A percentile compares a stretch with the other conserved stretches of the same genome.
Evolutionary conservation across 2,888 invertebrate species (phyloP).

Genomic region (Bhutanitis thaidina): DNA sequence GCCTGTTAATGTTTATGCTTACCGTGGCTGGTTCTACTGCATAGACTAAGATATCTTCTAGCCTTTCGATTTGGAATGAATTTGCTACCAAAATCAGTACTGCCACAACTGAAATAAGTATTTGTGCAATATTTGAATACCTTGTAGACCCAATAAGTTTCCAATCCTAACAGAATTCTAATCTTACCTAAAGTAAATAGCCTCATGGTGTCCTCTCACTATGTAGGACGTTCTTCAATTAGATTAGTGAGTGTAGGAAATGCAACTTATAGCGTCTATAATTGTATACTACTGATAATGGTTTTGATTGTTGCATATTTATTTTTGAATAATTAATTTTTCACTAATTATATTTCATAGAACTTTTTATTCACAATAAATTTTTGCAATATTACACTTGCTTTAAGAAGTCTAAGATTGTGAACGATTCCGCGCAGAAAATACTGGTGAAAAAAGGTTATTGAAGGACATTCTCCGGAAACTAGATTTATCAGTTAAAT

Average conservation of each 20-base stretch:
- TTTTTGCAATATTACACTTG: too few relatives aligned
- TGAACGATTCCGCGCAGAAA: too few relatives aligned
- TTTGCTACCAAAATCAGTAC: conserved; percentile 26
- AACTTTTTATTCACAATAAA: too few relatives aligned
- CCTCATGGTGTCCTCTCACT: conserved; percentile 45
- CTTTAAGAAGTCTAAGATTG: too few relatives aligned
- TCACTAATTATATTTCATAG: too few relatives aligned
- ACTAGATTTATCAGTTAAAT: too few relatives aligned
- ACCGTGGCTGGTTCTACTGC: conserved; percentile 33
- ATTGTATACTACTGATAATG: conserved; percentile 32
- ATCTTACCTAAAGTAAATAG: conserved; percentile 44
- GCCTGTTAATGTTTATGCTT: conserved; percentile 24
- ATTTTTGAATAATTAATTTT: background rate
- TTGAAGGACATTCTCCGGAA: too few relatives aligned
- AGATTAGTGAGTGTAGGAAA: conserved; percentile 32
- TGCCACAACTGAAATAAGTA: conserved; percentile 25
- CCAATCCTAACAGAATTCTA: conserved; percentile 5
- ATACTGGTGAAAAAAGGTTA: too few relatives aligned
- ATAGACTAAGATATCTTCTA: conserved; percentile 37
- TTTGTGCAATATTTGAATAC: background rate
- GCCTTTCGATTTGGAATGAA: conserved; percentile 30
- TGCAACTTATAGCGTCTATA: conserved; percentile 57
- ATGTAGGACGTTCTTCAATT: conserved; percentile 33
- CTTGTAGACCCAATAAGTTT: too few relatives aligned
- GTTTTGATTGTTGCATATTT: conserved; percentile 45